A percentile compares a stretch with the other conserved stretches of the same genome.
These are phyloP conservation scores for Pseudorhiza aurosa DNA, from an alignment of 30 jellyfish, hydroid and myxozoan genomes.

Conservation along the genomic window DNA sequence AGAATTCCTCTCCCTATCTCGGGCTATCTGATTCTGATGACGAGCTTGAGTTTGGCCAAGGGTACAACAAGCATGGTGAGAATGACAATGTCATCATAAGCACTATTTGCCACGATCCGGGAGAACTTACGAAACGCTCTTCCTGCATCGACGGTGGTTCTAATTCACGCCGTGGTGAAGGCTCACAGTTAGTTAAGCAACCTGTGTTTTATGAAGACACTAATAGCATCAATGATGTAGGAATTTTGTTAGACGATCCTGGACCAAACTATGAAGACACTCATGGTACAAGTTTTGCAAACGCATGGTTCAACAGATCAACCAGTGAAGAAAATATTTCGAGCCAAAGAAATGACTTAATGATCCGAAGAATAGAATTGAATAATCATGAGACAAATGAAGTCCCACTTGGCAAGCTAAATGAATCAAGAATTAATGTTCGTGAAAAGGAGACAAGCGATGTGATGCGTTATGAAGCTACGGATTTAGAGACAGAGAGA, in stretches of 20 bases:
- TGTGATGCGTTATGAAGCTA: neutral
- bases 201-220: no score
- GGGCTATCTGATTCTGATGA: conserved; percentile 59
- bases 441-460: neutral
- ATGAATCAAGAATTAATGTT: no score
- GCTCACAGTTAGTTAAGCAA: no score
- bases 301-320: neutral
- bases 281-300: neutral
- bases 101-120: no score
- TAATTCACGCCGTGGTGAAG: no score
- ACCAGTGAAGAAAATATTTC: neutral
- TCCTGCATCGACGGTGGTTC: no score
- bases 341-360: neutral
- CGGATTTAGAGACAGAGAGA: neutral
- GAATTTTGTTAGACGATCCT: no score
- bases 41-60: conserved; percentile 51
- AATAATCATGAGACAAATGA: no score
- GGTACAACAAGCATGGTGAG: neutral
- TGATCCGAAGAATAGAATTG: no score
- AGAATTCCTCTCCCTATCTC: neutral
- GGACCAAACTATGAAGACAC: neutral
- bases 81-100: neutral
- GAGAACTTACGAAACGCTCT: no score
- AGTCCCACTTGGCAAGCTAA: no score
- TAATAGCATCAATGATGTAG: no score